These are phyloP conservation scores for Hydractinia echinata DNA, from an alignment of 30 jellyfish, hydroid and myxozoan species.

Conservation along the genomic window DNA sequence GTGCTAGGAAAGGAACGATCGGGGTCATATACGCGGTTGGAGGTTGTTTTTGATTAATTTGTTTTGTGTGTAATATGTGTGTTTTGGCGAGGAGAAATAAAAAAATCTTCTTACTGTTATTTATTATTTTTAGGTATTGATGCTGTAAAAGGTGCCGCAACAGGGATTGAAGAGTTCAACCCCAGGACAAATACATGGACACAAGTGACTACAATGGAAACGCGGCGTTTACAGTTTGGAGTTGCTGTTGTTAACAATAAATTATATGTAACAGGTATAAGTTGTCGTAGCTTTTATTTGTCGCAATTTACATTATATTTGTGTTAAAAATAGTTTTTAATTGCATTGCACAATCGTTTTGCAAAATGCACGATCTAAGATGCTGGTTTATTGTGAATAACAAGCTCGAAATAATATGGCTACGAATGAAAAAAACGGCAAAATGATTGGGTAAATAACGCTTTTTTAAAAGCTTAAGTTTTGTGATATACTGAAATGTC, in stretches of 20 bases:
- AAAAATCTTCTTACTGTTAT: no score
- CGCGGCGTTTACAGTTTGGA: slow-evolving; percentile 87
- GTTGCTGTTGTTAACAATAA: slow-evolving; percentile 88
- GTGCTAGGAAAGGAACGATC: slow-evolving; percentile 87
- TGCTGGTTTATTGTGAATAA: no score
- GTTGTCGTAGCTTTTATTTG: background rate
- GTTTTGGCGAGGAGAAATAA: no score
- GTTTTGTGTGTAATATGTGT: no score
- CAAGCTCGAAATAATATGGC: no score
- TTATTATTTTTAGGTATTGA: slow-evolving; percentile 61
- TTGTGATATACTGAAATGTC: no score
- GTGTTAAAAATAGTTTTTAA: background rate
- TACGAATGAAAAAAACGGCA: no score
- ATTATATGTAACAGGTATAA: slow-evolving; percentile 71
- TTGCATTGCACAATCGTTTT: background rate
- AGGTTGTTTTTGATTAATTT: slow-evolving; percentile 31
- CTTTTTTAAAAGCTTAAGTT: no score
- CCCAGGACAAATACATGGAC: slow-evolving; percentile 77
- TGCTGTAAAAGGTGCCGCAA: slow-evolving; percentile 81
- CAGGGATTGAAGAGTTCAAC: slow-evolving; percentile 81
- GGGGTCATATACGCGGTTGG: slow-evolving; percentile 91
- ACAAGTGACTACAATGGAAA: slow-evolving; percentile 70
- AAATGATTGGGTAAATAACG: no score
- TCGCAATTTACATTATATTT: background rate
- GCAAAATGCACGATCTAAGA: no score